phyloP scores from a whole-genome alignment of 2,888 invertebrate genomes.

The Hylaea fasciaria region DNA sequence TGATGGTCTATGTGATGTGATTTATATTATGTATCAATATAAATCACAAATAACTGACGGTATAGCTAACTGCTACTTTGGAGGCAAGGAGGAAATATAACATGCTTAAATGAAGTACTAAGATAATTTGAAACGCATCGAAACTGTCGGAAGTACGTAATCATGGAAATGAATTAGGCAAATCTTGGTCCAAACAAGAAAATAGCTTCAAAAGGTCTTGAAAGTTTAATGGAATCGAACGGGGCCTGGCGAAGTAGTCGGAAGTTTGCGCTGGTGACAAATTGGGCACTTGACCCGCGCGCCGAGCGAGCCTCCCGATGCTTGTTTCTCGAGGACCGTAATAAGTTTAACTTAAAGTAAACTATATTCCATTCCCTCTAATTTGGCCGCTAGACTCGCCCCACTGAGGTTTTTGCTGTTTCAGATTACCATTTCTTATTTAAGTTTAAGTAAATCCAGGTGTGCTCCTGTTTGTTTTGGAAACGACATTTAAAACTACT shows the following conservation, averaged over 20 bases:
- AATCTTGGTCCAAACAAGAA: conserved; percentile 81
- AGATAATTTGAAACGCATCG: background rate
- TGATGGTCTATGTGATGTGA: too few relatives aligned
- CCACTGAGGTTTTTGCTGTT: conserved; percentile 64
- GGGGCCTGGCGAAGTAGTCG: conserved; percentile 74
- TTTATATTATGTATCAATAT: background rate
- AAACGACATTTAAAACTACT: background rate
- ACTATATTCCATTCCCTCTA: conserved; percentile 84
- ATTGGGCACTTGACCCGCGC: conserved; percentile 84
- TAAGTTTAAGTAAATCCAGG: conserved; percentile 14
- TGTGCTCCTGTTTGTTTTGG: conserved; percentile 5
- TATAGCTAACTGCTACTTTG: too few relatives aligned
- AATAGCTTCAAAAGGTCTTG: conserved; percentile 83
- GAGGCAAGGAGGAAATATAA: too few relatives aligned
- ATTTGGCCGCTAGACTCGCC: conserved; percentile 70
- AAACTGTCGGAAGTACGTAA: conserved; percentile 47
- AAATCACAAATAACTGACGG: background rate
- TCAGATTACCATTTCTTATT: conserved; percentile 59
- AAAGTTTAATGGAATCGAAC: conserved; percentile 85
- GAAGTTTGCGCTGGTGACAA: conserved; percentile 84
- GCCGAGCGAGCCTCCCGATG: conserved; percentile 73
- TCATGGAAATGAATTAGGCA: conserved; percentile 76
- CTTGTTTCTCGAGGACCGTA: conserved; percentile 83
- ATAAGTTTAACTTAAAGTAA: conserved; percentile 85
- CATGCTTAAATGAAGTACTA: background rate